phyloP scores from a whole-genome alignment of 2,113 vertebrate genomes.

The Toxostoma redivivum region DNA sequence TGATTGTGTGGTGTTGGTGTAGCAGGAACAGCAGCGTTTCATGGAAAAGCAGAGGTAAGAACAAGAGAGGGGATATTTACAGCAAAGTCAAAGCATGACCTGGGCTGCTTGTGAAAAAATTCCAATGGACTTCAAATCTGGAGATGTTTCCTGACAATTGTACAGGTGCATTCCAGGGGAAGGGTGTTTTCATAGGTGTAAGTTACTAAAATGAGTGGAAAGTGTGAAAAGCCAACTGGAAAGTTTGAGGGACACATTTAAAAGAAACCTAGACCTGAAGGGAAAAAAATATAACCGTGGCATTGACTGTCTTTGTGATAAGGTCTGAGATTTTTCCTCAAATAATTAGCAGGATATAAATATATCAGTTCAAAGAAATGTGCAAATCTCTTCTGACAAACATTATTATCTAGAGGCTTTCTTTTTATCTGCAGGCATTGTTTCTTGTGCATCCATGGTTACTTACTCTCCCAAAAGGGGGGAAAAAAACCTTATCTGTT shows the following conservation, averaged over 20 bases:
- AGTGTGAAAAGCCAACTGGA: background rate
- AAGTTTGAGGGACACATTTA: background rate
- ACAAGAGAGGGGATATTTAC: background rate
- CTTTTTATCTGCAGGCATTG: background rate
- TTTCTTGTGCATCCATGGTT: background rate
- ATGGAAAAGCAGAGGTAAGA: background rate
- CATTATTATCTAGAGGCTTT: background rate
- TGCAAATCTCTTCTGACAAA: conserved; percentile 6
- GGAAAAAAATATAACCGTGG: rapidly evolving
- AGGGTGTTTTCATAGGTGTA: background rate
- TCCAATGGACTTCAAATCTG: background rate
- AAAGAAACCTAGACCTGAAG: background rate
- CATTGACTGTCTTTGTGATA: background rate
- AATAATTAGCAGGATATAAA: conserved; percentile 38
- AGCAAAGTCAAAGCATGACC: background rate
- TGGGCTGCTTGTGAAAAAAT: background rate
- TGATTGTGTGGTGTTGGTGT: background rate
- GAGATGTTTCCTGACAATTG: background rate
- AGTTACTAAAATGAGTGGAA: background rate
- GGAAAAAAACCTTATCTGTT: rapidly evolving
- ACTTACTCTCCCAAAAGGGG: background rate
- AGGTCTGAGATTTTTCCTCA: background rate
- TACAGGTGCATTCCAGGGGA: background rate
- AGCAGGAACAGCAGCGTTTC: background rate
- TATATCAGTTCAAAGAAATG: conserved; percentile 34